Evolutionary conservation across 1,140 invertebrate genomes (phyloP), one percentile per base, ranked within the genome.

Genomic region (Sitophilus oryzae): DNA sequence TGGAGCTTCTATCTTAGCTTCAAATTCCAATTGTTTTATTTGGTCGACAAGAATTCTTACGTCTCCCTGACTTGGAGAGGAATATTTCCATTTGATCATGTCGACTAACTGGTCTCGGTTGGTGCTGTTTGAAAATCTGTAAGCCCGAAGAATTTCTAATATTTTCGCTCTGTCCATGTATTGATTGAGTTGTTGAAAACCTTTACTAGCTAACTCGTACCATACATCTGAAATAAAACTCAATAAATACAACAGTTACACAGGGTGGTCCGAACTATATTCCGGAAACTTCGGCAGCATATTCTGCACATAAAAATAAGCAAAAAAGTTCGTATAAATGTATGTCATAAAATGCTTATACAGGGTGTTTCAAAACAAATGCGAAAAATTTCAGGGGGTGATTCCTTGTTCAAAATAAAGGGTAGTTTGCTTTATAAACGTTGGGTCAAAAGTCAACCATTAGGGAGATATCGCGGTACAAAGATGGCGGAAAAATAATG

Each of bases 11-110:
- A 74, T 74, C 56, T 71, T 73, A 6, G 70, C 66, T 21, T 74
- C 70, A 22, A 69, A 70, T 50, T 76, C 71, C 42, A 76, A 62
- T 19, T 66, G 54, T 58, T 70, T 71, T 2, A 76, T 56, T 30
- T 67, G 65, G 60, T 76, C 68, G 6, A 74, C 36, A 9, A 72
- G 58, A 14, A 66, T 53, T 61, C 64, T 56, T 25, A 60, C 64
- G 53, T 68, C 63, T 14, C 57, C 58, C 46, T 67, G 64, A 47
- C 61, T 62, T 35, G 53, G 53, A 35, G 62, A 54, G 11, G 76
- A 68, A 56, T 79, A 80, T 10, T 73, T 69, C 77, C 78, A 80
- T 40, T 73, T 71, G 2, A 81, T 68, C 3, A 78, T 66, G 9
- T 77, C 71, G 21, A 55, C 48, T 19, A 77, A 64, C 41, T 68